phyloP scores from a whole-genome alignment of 2,113 vertebrate genomes.

The Hippocampus barbouri region DNA sequence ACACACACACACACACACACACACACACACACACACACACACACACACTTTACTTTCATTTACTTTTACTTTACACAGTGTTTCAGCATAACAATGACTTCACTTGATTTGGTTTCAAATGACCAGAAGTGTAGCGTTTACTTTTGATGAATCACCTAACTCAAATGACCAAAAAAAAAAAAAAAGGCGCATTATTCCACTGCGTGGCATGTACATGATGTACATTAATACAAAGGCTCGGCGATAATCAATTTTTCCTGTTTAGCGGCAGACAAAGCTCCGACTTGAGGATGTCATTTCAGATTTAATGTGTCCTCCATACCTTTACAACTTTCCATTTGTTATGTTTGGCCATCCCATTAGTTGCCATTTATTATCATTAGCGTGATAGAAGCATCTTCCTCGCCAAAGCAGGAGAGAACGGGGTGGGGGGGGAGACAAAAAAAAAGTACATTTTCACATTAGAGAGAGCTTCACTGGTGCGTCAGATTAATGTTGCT shows the following conservation, averaged over 20 bases:
- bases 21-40: too few relatives aligned
- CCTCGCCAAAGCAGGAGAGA: conserved; percentile 74
- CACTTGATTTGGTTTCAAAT: background rate
- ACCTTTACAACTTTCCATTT: conserved; percentile 98
- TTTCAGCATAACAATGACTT: background rate
- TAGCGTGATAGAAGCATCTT: conserved; percentile 89
- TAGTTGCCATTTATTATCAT: conserved; percentile 99
- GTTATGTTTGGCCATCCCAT: conserved; percentile 99
- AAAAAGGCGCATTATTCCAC: conserved; percentile 3
- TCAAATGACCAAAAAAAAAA: background rate
- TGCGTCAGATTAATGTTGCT: conserved; percentile 69
- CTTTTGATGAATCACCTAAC: background rate
- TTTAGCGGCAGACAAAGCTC: conserved; percentile 42
- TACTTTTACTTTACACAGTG: background rate
- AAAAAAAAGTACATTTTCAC: conserved; percentile 58
- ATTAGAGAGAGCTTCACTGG: conserved; percentile 66
- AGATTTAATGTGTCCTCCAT: conserved; percentile 81
- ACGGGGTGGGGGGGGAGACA: background rate
- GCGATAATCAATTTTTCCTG: conserved; percentile 49
- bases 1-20: too few relatives aligned
- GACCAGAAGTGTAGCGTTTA: background rate
- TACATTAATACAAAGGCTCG: conserved; percentile 35
- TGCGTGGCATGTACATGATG: conserved; percentile 16
- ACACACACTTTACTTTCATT: too few relatives aligned
- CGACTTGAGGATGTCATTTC: conserved; percentile 56